Conservation (phyloP, 1,140 invertebrate species). For the Neodiprion lecontei region DNA sequence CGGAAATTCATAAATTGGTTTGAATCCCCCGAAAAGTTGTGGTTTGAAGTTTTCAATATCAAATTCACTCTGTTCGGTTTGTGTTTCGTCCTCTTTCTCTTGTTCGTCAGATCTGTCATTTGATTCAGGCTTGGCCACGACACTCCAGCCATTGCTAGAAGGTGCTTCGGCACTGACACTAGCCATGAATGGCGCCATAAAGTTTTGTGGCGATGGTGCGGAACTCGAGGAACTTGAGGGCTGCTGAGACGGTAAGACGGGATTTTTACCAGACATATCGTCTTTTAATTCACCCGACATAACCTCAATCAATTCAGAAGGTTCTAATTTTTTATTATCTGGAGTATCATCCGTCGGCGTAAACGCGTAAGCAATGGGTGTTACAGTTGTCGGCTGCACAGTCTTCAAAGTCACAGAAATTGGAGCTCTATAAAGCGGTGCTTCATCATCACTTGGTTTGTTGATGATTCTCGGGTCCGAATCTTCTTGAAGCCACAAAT, state of each 20-base stretch:
- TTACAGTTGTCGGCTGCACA: neutral
- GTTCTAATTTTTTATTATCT: constrained; percentile 35
- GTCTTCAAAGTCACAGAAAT: constrained; percentile 21
- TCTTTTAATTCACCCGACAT: neutral
- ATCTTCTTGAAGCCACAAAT: constrained; percentile 56
- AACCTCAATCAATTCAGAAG: neutral
- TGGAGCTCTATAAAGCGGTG: constrained; percentile 10
- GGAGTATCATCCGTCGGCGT: constrained; percentile 48
- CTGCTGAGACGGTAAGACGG: constrained; percentile 53
- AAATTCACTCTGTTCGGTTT: constrained; percentile 55
- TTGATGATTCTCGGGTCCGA: constrained; percentile 50
- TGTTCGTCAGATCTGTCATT: constrained; percentile 36
- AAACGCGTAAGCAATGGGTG: constrained; percentile 60
- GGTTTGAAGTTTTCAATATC: constrained; percentile 75
- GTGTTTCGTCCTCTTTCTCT: constrained; percentile 45
- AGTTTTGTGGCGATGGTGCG: constrained; percentile 63
- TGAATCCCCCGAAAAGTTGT: constrained; percentile 72
- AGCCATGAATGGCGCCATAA: constrained; percentile 75
- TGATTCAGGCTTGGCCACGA: constrained; percentile 57
- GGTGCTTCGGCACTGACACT: constrained; percentile 66
- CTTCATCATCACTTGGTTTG: constrained; percentile 28
- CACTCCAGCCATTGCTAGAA: constrained; percentile 70
- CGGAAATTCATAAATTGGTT: constrained; percentile 68
- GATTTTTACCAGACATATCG: neutral
- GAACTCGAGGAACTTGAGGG: constrained; percentile 58